A percentile compares a stretch with the other conserved stretches of the same genome.
Evolutionary conservation across 1,140 invertebrate species (phyloP).

Genomic region (Drosophila simulans): DNA sequence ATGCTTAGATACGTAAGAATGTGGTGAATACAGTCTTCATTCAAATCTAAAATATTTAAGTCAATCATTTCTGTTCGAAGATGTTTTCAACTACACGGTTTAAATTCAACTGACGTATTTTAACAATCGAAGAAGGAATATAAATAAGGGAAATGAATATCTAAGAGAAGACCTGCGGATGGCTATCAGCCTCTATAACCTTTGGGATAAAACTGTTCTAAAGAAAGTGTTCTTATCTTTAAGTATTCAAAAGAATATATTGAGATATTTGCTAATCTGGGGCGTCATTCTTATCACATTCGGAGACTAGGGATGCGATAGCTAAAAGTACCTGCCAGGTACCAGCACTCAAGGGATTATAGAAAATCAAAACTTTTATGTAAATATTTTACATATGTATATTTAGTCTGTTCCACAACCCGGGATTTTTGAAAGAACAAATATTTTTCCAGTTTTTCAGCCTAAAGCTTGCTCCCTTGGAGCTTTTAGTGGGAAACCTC

Average conservation of each 20-base stretch:
- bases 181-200: background rate
- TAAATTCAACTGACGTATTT: background rate
- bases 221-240: background rate
- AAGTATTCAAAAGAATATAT: background rate
- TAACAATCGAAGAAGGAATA: background rate
- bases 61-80: background rate
- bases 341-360: background rate
- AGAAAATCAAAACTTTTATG: background rate
- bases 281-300: background rate
- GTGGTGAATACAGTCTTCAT: slow-evolving; percentile 19
- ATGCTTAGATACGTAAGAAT: slow-evolving; percentile 26
- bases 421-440: too few species aligned
- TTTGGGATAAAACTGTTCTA: background rate
- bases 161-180: background rate
- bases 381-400: background rate
- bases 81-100: background rate
- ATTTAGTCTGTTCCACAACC: background rate
- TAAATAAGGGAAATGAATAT: background rate
- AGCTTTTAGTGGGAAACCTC: background rate
- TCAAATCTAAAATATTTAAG: slow-evolving; percentile 9
- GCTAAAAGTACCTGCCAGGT: background rate
- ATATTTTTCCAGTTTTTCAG: too few species aligned
- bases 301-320: background rate
- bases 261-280: background rate
- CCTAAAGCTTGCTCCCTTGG: background rate